Percentiles rank a stretch among this genome's conserved stretches.
phyloP scores from a whole-genome alignment of 2,797 vertebrate species.

The Gambusia yucatana region DNA sequence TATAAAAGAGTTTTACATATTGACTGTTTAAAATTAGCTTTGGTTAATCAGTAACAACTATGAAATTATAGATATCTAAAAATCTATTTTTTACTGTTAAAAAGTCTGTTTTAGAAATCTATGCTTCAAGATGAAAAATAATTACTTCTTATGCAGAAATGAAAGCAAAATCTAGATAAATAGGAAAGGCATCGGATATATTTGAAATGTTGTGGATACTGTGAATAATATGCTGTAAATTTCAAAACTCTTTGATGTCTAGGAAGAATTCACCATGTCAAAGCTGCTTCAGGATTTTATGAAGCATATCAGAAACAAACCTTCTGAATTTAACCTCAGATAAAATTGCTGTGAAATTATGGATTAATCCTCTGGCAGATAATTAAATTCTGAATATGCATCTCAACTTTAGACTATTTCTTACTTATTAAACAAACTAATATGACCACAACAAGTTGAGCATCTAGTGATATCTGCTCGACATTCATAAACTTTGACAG shows the following conservation, averaged over 20 bases:
- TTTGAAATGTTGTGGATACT: neutral
- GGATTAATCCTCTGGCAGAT: neutral
- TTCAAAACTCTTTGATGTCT: neutral
- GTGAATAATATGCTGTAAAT: neutral
- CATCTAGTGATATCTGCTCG: neutral
- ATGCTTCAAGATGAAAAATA: neutral
- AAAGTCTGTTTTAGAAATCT: neutral
- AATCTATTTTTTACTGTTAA: neutral
- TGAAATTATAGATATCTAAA: neutral
- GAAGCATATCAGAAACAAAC: neutral
- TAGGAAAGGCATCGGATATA: neutral
- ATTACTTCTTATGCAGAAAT: neutral
- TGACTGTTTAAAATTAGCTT: neutral
- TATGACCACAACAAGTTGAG: neutral
- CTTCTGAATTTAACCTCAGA: neutral
- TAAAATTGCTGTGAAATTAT: conserved; percentile 18
- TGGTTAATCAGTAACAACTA: neutral
- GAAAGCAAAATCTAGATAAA: neutral
- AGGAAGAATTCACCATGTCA: neutral
- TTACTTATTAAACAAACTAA: neutral
- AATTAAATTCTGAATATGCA: neutral
- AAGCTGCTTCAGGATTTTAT: neutral
- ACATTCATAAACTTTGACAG: neutral
- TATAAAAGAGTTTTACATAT: neutral
- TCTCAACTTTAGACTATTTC: neutral